Base-by-base conservation (phyloP, 2,113 vertebrate genomes). In the Dissostichus mawsoni region DNA sequence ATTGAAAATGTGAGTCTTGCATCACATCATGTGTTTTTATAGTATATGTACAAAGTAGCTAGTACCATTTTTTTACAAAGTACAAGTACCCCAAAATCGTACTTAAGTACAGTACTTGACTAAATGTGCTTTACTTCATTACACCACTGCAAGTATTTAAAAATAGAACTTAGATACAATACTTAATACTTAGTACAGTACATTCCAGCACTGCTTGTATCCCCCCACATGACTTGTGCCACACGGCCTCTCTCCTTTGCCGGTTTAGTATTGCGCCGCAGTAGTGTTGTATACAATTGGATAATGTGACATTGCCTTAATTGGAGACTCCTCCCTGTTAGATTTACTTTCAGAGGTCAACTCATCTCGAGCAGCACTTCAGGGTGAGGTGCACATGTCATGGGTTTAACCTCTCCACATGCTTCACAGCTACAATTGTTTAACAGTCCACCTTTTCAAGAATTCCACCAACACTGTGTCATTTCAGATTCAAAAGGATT, bases 301-400 rank as follows among this genome's bases (percentile, higher is more conserved):
- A 51, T 47, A 47, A 41, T 70, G 20, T 62, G 41, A 68, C 56
- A 68, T 53, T 63, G 18, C 13, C 17, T 58, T 29, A 11, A 53
- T 23, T 20, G 11, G 33, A 62, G 47, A 45, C 33, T 61, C 56
- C n/a, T 18, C 20, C 48, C 16, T 36, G 23, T 41, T 18, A 66
- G 25, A 69, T 58, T 59, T 68, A 5, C 48, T 55, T 29, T 63
- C 50, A 52, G 20, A 69, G 75, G 75, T 69, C 56, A 69, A 52
- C 47, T 18, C 23, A 20, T 59, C 67, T 53, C 16, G 5, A 77
- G 25, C 44, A 57, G 29, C 52, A 14, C 50, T 56, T 62, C 16
- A 77, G 29, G 44, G 56, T 61, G 53, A 25, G 41, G 18, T 23
- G 9, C 5, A 52, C 2, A 55, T 62, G 53, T 13, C 52, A 20